Base-by-base conservation (phyloP, 2,113 vertebrate genomes). In the Barbus barbus region DNA sequence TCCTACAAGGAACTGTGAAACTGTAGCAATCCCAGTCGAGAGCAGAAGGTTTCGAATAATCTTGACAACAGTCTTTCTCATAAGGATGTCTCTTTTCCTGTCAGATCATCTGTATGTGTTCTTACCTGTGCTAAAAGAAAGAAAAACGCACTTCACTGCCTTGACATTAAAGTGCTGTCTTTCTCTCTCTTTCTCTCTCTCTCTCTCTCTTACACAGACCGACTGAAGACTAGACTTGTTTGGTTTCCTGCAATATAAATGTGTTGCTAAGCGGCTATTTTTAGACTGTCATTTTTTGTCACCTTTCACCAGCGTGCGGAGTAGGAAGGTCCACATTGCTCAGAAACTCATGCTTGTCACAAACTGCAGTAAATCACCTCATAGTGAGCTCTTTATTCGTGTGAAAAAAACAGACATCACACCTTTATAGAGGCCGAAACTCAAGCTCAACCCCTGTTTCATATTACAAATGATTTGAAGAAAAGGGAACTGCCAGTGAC, bases 111-210 rank as follows among this genome's bases (percentile, higher is more conserved):
- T 74, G 60, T 75, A 33, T 38, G 11, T 60, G 48, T 4, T 16
- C 48, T 53, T 63, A 72, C 12, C 4, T 82, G 53, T 6, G 16
- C 9, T 38, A 18, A 56, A 56, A 41, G 12, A 2, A 51, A 44
- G 41, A 72, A 69, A 61, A 44, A 24, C 41, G 3, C 28, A 76
- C 3, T 91, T 48, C 0, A 48, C 4, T 48, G 46, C 13, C 88
- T 5, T 88, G 41, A 91, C 82, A 26, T 92, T 51, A 84, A 93
- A 72, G 31, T 90, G 90, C 74, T 76, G 88, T n/a, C 91, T 73
- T 31, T 80, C 13, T 51, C 48, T 51, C 16, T 51, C 16, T 51
- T 4, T n/a, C n/a, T n/a, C n/a, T n/a, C n/a, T n/a, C 91, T 73
- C 24, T 80, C 13, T 51, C 48, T 51, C 16, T 51, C 16, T 51